Evolutionary conservation across 2,888 invertebrate genomes (phyloP).

Genomic region (Eurytoma californica): DNA sequence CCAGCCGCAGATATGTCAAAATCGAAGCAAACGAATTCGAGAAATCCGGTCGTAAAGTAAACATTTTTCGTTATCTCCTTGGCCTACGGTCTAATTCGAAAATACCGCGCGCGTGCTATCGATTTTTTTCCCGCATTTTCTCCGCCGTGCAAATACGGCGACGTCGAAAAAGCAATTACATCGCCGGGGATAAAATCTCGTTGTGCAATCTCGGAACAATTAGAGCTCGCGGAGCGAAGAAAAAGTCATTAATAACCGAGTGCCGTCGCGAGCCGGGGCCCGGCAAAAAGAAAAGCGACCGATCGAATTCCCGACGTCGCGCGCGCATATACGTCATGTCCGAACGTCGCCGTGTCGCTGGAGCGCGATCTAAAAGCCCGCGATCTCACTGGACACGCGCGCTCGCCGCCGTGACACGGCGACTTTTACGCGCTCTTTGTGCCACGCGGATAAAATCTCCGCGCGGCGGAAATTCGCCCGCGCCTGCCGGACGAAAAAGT

Average conservation of each 20-base stretch:
- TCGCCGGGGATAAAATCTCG: too few species aligned
- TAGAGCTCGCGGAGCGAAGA: too few species aligned
- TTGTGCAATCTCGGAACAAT: too few species aligned
- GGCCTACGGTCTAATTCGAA: too few species aligned
- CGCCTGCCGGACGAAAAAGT: not conserved
- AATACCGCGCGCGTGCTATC: not conserved
- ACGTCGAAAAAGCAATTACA: too few species aligned
- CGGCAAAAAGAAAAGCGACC: not conserved
- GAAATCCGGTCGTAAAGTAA: too few species aligned
- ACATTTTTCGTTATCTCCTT: too few species aligned
- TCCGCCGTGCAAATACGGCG: too few species aligned
- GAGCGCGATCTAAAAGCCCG: not conserved
- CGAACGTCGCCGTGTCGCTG: slow-evolving; percentile 8
- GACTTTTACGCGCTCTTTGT: slow-evolving; percentile 1
- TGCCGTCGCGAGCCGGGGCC: not conserved
- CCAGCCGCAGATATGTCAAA: too few species aligned
- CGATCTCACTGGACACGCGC: not conserved
- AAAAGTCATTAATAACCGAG: too few species aligned
- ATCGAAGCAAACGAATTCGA: too few species aligned
- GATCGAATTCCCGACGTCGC: slow-evolving; percentile 1
- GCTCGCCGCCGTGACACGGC: slow-evolving; percentile 1
- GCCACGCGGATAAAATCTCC: not conserved
- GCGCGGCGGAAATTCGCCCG: not conserved
- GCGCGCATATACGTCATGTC: not conserved
- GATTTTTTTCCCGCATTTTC: not conserved